Evolutionary conservation across 2,797 vertebrate genomes (phyloP).

Genomic region (Notolepis coatsorum): DNA sequence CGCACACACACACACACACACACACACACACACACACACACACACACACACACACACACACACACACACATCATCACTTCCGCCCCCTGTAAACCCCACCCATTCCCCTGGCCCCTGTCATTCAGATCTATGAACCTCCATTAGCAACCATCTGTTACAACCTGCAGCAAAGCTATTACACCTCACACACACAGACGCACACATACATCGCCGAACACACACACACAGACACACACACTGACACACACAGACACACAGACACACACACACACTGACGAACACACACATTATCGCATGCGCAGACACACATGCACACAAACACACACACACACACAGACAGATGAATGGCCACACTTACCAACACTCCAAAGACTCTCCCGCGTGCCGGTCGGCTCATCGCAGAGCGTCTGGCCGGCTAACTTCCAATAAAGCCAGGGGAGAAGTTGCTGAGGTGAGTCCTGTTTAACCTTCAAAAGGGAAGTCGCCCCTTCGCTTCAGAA

Average conservation of each 20-base stretch:
- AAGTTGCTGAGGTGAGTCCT: constrained; percentile 36
- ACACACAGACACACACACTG: background rate
- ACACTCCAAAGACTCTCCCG: constrained; percentile 3
- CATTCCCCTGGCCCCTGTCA: constrained; percentile 78
- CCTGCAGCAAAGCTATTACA: constrained; percentile 81
- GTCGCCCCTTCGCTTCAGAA: constrained; percentile 28
- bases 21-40: constrained; percentile 37
- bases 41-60: constrained; percentile 15
- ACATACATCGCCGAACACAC: background rate
- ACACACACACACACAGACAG: constrained; percentile 3
- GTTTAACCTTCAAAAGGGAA: constrained; percentile 72
- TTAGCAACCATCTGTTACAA: constrained; percentile 88
- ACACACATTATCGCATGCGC: background rate
- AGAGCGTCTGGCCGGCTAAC: constrained; percentile 41
- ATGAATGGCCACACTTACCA: constrained; percentile 39
- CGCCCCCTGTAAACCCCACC: constrained; percentile 57
- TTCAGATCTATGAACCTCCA: constrained; percentile 87
- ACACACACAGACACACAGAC: background rate
- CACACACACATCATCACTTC: constrained; percentile 12
- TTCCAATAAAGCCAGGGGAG: constrained; percentile 47
- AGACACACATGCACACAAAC: constrained; percentile 9
- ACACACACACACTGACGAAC: constrained; percentile 5
- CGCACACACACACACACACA: constrained; percentile 23
- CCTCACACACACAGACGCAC: background rate
- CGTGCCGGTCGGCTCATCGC: background rate